These are phyloP conservation scores for Lepidochitona cinerea DNA, from an alignment of 2,888 invertebrate species.

Conservation along the genomic window DNA sequence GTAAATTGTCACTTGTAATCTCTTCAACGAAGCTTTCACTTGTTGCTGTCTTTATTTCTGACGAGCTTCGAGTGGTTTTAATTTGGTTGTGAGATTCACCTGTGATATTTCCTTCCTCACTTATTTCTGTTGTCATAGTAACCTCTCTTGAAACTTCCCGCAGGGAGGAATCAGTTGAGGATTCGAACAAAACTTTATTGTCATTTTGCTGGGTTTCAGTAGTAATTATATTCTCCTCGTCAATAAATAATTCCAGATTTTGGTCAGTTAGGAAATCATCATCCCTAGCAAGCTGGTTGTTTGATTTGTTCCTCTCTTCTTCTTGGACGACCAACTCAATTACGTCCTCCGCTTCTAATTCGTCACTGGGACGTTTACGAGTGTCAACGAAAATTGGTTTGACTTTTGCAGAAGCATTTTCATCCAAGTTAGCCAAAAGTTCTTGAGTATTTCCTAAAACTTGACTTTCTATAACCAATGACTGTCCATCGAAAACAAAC, in stretches of 20 bases:
- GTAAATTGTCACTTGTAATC: background rate
- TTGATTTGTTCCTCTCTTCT: background rate
- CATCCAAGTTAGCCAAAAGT: background rate
- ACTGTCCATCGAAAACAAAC: constrained; percentile 2
- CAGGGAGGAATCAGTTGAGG: background rate
- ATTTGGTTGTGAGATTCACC: background rate
- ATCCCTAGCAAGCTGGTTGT: background rate
- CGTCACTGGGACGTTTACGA: background rate
- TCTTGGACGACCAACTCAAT: background rate
- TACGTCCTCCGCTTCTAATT: background rate
- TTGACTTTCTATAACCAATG: background rate
- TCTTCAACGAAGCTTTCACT: background rate
- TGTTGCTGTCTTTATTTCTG: background rate
- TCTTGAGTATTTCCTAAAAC: background rate
- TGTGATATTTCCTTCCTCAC: background rate
- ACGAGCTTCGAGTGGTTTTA: background rate
- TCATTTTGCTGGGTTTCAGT: background rate
- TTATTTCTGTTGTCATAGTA: background rate
- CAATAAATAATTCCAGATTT: background rate
- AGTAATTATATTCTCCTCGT: background rate
- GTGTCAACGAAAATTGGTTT: background rate
- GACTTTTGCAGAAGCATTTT: background rate
- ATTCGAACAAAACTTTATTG: background rate
- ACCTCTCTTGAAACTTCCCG: background rate
- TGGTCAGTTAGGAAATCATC: background rate